These are phyloP conservation scores for Telmatochromis brichardi DNA, from an alignment of 2,113 vertebrate species.

Conservation along the genomic window DNA sequence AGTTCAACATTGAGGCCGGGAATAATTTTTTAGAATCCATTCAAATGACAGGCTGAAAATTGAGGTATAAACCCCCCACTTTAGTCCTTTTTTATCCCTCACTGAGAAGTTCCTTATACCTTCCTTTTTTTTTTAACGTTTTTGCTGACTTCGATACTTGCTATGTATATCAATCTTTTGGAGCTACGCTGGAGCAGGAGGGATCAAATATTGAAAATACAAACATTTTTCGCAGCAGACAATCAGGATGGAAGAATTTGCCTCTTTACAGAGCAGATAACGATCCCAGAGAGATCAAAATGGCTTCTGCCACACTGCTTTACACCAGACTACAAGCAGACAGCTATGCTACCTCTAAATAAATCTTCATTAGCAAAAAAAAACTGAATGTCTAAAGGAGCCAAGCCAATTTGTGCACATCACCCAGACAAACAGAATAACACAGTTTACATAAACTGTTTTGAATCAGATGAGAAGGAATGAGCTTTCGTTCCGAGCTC, in stretches of 20 bases:
- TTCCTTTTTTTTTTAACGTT: background rate
- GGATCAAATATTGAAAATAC: background rate
- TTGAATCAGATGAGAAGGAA: background rate
- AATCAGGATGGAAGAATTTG: background rate
- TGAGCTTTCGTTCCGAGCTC: background rate
- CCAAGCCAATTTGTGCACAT: background rate
- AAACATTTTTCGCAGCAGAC: background rate
- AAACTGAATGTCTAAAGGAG: background rate
- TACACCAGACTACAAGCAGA: conserved; percentile 12
- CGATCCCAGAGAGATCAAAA: background rate
- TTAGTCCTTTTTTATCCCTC: background rate
- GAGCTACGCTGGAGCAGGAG: background rate
- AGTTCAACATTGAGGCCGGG: background rate
- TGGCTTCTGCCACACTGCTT: background rate
- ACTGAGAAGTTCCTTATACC: background rate
- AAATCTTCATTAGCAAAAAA: conserved; percentile 23
- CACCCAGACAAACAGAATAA: background rate
- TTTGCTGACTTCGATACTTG: background rate
- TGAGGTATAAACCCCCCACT: background rate
- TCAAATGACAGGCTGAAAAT: background rate
- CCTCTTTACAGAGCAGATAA: background rate
- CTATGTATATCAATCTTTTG: background rate
- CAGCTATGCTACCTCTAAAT: conserved; percentile 9
- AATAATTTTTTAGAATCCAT: background rate
- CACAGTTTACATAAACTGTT: conserved; percentile 7